phyloP scores from a whole-genome alignment of 2,888 invertebrate species.

The Catotricha subobsoleta region DNA sequence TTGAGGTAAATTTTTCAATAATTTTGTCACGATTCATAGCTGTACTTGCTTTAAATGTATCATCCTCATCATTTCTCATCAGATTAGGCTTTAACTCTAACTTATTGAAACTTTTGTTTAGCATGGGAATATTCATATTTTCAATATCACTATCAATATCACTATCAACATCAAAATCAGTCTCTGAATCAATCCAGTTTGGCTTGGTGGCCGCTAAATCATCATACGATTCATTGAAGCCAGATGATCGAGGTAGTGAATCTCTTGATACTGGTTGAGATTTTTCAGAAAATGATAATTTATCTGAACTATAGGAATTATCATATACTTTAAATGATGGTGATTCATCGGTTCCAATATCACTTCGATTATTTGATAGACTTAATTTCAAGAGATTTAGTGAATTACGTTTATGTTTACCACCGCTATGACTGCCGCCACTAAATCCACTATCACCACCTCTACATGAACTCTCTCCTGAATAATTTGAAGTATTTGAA shows the following conservation, averaged over 20 bases:
- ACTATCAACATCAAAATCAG: background rate
- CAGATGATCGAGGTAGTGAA: background rate
- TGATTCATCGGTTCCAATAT: background rate
- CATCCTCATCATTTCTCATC: too few species aligned
- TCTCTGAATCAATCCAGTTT: conserved; percentile 3
- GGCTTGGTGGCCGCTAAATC: conserved; percentile 2
- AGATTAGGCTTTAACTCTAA: too few species aligned
- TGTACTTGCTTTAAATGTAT: background rate
- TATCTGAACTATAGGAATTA: too few species aligned
- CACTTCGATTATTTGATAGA: conserved; percentile 1
- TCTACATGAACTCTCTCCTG: too few species aligned
- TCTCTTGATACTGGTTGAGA: background rate
- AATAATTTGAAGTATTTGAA: too few species aligned
- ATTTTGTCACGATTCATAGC: background rate
- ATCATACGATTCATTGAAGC: background rate
- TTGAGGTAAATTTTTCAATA: background rate
- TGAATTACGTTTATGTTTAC: background rate
- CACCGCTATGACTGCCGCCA: too few species aligned
- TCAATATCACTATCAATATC: conserved; percentile 1
- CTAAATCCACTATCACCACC: too few species aligned
- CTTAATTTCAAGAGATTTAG: conserved; percentile 1
- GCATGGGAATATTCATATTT: conserved; percentile 1
- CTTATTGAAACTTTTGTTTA: too few species aligned
- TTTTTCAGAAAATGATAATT: background rate
- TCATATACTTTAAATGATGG: background rate